phyloP scores from a whole-genome alignment of 1,140 invertebrate species.

The Eriocheir sinensis region DNA sequence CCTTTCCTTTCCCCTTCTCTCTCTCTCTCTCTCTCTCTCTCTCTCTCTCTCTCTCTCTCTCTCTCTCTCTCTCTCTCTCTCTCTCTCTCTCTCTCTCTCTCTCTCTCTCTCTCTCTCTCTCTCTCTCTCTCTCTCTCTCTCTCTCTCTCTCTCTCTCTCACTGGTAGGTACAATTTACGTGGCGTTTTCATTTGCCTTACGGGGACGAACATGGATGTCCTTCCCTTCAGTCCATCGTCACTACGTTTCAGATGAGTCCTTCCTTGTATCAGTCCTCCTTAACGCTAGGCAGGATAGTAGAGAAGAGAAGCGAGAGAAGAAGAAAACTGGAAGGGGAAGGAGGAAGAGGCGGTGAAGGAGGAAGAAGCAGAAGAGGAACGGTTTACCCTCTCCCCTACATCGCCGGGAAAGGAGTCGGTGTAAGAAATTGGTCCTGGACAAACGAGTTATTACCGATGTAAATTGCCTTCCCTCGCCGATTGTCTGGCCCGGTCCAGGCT shows the following conservation, averaged over 20 bases:
- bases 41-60: too few species aligned
- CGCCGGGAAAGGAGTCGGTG: neutral
- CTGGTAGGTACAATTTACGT: neutral
- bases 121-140: too few species aligned
- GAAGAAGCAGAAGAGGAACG: neutral
- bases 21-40: too few species aligned
- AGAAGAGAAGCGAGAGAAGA: too few species aligned
- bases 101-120: too few species aligned
- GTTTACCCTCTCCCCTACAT: neutral
- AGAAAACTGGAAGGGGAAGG: too few species aligned
- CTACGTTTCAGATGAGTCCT: neutral
- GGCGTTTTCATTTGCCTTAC: neutral
- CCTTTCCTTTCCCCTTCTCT: neutral
- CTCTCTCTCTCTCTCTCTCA: neutral
- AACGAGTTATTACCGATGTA: constrained; percentile 5
- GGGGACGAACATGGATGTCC: neutral
- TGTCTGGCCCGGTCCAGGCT: neutral
- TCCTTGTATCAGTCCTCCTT: neutral
- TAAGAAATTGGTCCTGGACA: neutral
- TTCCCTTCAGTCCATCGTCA: neutral
- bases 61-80: too few species aligned
- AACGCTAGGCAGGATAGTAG: too few species aligned
- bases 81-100: too few species aligned
- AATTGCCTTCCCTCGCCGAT: neutral
- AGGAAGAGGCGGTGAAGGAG: too few species aligned